Conservation (phyloP, 2,113 vertebrate genomes). For the Marcusenius ussheri region DNA sequence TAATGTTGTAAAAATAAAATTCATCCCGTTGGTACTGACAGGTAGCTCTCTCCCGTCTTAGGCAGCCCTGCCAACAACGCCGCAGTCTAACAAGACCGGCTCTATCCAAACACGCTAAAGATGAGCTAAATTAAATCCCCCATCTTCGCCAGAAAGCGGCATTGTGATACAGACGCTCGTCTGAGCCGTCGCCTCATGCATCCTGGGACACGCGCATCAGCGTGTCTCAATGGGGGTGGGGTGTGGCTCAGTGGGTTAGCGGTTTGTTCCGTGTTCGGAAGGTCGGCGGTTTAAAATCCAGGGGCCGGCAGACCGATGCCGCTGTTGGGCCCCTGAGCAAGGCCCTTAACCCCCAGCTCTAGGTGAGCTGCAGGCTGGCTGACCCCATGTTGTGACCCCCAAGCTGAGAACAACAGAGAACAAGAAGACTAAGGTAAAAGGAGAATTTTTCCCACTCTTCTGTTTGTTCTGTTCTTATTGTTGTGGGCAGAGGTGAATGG, state of each 20-base stretch:
- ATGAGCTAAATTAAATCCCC: background rate
- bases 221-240: background rate
- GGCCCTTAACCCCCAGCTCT: background rate
- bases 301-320: background rate
- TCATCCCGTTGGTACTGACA: background rate
- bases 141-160: background rate
- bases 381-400: background rate
- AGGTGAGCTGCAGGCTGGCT: background rate
- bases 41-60: background rate
- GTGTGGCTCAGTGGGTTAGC: background rate
- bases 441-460: background rate
- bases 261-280: background rate
- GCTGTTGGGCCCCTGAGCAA: background rate
- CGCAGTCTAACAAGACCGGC: background rate
- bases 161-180: background rate
- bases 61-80: background rate
- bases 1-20: conserved; percentile 13
- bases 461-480: background rate
- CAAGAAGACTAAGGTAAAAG: background rate
- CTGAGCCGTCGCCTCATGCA: background rate
- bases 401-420: background rate
- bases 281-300: background rate
- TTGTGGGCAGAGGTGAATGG: background rate
- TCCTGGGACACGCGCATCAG: background rate
- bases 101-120: background rate